phyloP scores from a whole-genome alignment of 2,888 invertebrate species.

The Heliconius cydno region DNA sequence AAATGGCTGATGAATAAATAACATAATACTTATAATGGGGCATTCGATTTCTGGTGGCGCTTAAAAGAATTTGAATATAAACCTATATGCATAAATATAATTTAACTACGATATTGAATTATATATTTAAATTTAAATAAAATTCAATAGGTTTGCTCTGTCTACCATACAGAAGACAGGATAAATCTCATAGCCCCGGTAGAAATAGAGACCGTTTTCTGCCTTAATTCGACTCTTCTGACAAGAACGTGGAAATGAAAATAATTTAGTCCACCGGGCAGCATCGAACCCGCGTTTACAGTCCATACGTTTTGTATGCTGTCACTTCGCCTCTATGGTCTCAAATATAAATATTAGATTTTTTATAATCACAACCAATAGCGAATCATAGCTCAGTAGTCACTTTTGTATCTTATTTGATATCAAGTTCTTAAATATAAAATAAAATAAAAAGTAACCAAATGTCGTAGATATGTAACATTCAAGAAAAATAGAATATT shows the following conservation, averaged over 20 bases:
- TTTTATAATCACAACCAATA: background rate
- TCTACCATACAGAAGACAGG: too few species aligned
- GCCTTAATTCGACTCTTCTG: background rate
- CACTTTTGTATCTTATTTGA: background rate
- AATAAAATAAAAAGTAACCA: conserved; percentile 3
- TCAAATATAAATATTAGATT: background rate
- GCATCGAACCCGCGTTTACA: background rate
- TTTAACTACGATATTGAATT: too few species aligned
- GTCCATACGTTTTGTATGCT: background rate
- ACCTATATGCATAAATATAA: background rate
- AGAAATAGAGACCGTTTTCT: background rate
- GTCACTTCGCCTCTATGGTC: background rate
- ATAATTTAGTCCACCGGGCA: background rate
- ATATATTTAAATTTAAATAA: too few species aligned
- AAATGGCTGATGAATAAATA: background rate
- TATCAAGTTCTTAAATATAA: background rate
- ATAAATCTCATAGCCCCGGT: too few species aligned
- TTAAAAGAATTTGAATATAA: background rate
- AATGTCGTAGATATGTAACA: background rate
- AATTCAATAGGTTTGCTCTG: too few species aligned
- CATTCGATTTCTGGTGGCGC: background rate
- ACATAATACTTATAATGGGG: background rate
- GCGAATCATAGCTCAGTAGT: background rate
- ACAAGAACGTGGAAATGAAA: background rate
- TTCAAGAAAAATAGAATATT: conserved; percentile 1